Evolutionary conservation across 2,888 invertebrate species (phyloP).

Genomic region (Napeogenes sylphis): DNA sequence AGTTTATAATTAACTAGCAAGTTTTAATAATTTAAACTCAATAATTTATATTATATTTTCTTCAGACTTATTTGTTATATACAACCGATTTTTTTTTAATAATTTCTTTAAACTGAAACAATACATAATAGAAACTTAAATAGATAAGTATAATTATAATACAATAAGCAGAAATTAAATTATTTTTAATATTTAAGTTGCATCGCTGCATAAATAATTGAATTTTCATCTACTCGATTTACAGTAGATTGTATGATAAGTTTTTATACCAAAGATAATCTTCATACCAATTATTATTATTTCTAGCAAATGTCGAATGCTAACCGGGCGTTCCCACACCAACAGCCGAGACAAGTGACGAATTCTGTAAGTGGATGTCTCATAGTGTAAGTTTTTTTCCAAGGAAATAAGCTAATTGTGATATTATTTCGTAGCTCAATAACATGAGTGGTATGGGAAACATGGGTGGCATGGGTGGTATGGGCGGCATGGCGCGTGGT

Average conservation of each 20-base stretch:
- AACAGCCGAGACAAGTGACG: slow-evolving; percentile 57
- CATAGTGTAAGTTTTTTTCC: background rate
- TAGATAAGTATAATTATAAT: too few species aligned
- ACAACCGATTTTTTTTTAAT: too few species aligned
- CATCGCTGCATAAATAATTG: too few species aligned
- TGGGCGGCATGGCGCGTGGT: slow-evolving; percentile 51
- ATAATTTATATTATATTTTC: too few species aligned
- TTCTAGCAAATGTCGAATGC: slow-evolving; percentile 61
- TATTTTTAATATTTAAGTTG: too few species aligned
- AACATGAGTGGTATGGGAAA: slow-evolving; percentile 39
- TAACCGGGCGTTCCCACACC: slow-evolving; percentile 57
- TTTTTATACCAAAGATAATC: background rate
- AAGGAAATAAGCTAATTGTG: background rate
- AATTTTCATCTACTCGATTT: too few species aligned
- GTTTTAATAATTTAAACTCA: too few species aligned
- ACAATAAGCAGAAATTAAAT: too few species aligned
- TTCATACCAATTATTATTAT: background rate
- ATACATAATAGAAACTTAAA: too few species aligned
- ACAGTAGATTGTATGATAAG: background rate
- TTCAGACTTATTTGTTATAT: too few species aligned
- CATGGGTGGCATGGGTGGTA: slow-evolving; percentile 30
- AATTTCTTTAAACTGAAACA: too few species aligned
- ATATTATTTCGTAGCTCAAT: slow-evolving; percentile 46
- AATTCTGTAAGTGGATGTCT: slow-evolving; percentile 51
- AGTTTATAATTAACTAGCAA: too few species aligned